Evolutionary conservation across 2,888 invertebrate species (phyloP).

Genomic region (Drosophila melanosoma): DNA sequence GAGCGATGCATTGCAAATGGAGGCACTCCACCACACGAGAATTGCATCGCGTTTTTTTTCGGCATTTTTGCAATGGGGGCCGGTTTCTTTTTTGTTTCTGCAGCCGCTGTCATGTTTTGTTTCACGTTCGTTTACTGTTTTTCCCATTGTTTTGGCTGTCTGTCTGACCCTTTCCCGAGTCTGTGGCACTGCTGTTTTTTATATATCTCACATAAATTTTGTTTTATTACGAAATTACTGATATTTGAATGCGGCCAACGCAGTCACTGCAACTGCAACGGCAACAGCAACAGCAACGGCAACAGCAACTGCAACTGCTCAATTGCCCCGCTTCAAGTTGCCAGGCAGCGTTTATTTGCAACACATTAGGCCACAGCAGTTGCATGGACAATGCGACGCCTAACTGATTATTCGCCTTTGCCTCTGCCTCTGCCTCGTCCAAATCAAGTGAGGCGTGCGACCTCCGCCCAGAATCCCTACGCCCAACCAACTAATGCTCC

Average conservation of each 20-base stretch:
- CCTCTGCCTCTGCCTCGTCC: not conserved
- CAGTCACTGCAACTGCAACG: not conserved
- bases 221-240: constrained; percentile 73
- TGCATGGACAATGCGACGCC: constrained; percentile 38
- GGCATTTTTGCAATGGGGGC: constrained; percentile 46
- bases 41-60: constrained; percentile 38
- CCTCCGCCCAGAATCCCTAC: not conserved
- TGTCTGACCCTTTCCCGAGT: constrained; percentile 73
- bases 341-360: constrained; percentile 58
- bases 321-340: constrained; percentile 34
- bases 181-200: constrained; percentile 35
- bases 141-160: constrained; percentile 49
- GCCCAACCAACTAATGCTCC: constrained; percentile 28
- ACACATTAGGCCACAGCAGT: constrained; percentile 15
- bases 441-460: constrained; percentile 5
- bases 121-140: constrained; percentile 34
- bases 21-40: not conserved
- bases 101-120: constrained; percentile 38
- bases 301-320: not conserved
- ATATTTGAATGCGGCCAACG: constrained; percentile 49
- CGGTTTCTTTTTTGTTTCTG: constrained; percentile 18
- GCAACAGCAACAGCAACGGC: not conserved
- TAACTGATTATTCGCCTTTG: constrained; percentile 22
- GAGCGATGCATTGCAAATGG: not conserved
- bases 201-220: constrained; percentile 65